Conservation (phyloP, 2,113 vertebrate genomes). For the Orthochromis indermauri region DNA sequence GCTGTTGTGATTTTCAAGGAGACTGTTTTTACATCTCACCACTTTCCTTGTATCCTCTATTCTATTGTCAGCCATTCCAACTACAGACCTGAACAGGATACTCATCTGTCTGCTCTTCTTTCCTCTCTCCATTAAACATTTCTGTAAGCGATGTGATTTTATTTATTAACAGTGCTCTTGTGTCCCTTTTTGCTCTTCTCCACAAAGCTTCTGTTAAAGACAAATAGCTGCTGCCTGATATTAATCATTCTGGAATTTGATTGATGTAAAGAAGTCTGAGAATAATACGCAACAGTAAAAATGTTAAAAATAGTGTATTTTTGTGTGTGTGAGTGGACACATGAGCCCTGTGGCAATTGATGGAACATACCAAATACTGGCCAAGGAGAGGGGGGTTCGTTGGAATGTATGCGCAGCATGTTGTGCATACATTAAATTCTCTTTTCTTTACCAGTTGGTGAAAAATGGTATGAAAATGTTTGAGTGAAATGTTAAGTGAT, state of each 20-base stretch:
- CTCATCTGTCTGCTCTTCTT: neutral
- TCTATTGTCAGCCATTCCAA: neutral
- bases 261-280: neutral
- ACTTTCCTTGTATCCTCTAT: neutral
- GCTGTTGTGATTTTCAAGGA: neutral
- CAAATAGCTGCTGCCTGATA: neutral
- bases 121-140: neutral
- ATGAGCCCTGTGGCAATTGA: constrained; percentile 13
- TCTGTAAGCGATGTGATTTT: neutral
- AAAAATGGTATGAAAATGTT: neutral
- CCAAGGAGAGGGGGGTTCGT: neutral
- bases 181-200: neutral
- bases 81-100: neutral
- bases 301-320: neutral
- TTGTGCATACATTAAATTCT: neutral
- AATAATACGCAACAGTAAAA: neutral
- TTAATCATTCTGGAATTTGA: neutral
- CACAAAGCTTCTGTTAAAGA: neutral
- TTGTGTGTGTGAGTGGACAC: constrained; percentile 4
- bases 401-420: neutral
- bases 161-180: neutral
- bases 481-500: neutral
- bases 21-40: neutral
- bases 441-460: neutral
- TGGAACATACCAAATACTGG: constrained; percentile 41